Conservation (phyloP, 2,888 invertebrate species). For the Caenorhabditis panamensis region DNA sequence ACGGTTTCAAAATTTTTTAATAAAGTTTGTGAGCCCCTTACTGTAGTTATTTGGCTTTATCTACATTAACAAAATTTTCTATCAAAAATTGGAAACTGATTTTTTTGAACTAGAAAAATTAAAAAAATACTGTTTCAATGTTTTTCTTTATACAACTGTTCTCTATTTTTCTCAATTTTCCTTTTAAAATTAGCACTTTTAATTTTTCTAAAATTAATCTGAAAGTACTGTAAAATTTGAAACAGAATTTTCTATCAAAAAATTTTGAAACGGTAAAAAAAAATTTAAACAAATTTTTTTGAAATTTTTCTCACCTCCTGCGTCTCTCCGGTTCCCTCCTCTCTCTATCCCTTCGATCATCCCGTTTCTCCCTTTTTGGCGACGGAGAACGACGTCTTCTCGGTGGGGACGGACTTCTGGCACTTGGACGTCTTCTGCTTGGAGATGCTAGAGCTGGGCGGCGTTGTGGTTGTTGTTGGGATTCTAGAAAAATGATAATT, state of each 20-base stretch:
- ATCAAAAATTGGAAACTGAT: constrained; percentile 8
- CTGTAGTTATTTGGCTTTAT: too few species aligned
- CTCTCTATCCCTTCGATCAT: constrained; percentile 29
- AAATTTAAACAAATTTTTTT: too few species aligned
- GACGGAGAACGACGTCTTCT: constrained; percentile 45
- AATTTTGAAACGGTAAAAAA: too few species aligned
- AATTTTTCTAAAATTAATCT: too few species aligned
- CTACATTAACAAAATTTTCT: constrained; percentile 1
- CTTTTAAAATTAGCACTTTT: too few species aligned
- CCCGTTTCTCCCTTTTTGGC: constrained; percentile 45
- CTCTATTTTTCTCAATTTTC: too few species aligned
- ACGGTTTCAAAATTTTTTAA: too few species aligned
- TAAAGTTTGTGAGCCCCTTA: too few species aligned
- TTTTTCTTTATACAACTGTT: too few species aligned
- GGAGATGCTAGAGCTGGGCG: neutral
- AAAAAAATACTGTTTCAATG: too few species aligned
- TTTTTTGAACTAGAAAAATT: neutral
- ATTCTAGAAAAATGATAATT: constrained; percentile 10
- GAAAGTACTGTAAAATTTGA: too few species aligned
- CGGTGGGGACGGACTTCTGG: constrained; percentile 38
- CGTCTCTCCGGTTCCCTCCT: neutral
- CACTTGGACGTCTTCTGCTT: neutral
- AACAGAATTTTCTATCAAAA: too few species aligned
- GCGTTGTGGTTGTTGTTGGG: constrained; percentile 20
- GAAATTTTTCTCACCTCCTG: neutral